Base-by-base conservation (phyloP, 1,140 invertebrate genomes). In the Ctenoplectra terminalis region DNA sequence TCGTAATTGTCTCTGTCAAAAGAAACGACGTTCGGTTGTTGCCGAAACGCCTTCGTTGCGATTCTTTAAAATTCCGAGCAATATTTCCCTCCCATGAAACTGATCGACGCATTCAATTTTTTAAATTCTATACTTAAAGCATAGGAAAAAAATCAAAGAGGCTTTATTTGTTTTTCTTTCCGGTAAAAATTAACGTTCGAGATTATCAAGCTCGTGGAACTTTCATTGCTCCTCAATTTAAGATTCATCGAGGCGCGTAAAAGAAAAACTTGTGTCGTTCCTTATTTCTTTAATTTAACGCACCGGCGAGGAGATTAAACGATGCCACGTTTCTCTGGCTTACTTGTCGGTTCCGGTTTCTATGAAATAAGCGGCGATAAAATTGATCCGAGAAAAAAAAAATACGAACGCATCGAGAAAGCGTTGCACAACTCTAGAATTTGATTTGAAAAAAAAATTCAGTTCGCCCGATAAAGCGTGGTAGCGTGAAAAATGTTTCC, bases 301-400 rank as follows among this genome's bases (percentile, higher is more conserved):
- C 31, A 29, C 29, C 20, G 37, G 9, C 52, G 15, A 37, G 13
- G 54, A 20, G 54, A 60, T 73, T 73, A 58, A 73, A 43, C 54
- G 71, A 40, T 29, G 40, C 29, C 70, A 37, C 20, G 37, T 72
- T 72, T 43, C 37, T 58, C 70, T 23, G 2, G 34, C 50, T 71
- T 29, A 71, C 56, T 34, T 31, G 23, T 31, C 31, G 29, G 31
- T 31, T 17, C 56, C 34, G 26, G 6, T 11, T 29, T n/a, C n/a
- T 26, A 17, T 58, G 11, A 43, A 72, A 58, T 37, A 43, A 56
- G 11, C 37, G 9, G 37, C 26, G 50, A 43, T 43, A 40, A 72
- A 56, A 58, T 58, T 72, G 56, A 72, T 72, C 52, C 29, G n/a
- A n/a, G n/a, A n/a, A n/a, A 34, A 52, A 43, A 56, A 72, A 72